Base-by-base conservation (phyloP, 2,113 vertebrate species). In the Procavia capensis region DNA sequence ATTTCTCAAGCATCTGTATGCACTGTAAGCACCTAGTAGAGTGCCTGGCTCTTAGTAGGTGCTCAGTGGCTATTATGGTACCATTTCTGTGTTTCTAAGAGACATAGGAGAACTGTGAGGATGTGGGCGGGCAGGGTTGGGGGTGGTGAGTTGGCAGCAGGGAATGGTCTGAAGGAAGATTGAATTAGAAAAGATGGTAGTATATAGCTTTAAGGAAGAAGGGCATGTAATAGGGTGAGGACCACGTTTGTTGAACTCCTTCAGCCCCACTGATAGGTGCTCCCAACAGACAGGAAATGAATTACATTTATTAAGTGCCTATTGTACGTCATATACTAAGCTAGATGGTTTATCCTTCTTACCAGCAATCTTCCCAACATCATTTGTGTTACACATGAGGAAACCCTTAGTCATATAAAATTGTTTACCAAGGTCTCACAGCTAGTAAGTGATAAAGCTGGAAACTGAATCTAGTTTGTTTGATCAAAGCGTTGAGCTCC, bases 351-450 rank as follows among this genome's bases (percentile, higher is more conserved):
- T 64, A n/a, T n/a, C 80, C 41, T 61, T n/a, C n/a, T 34, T 76
- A 54, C 36, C 84, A 83, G 31, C n/a, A 64, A 57, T 88, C 61
- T 88, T 85, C 43, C 70, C 76, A 85, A 72, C 9, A 85, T 82
- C 64, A 16, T 17, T 92, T 92, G 34, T 88, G 88, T 94, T 45
- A 87, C 45, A 43, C 70, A 92, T 29, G 43, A 92, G 39, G 78
- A 92, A 91, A 83, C 47, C 95, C 11, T 90, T 90, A 76, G 41
- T 92, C n/a, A n/a, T 64, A 16, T 93, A 78, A 83, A 75, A 85
- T 86, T 54, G 75, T n/a, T 90, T 91, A 57, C 72, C 74, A 74
- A n/a, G 20, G 16, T 88, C 82, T 90, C 61, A 95, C 29, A 93
- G 27, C 36, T 86, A 85, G 93, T 88, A 88, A 92, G 34, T 90